Conservation (phyloP, 2,797 vertebrate species). For the Coranthus polyacanthus region DNA sequence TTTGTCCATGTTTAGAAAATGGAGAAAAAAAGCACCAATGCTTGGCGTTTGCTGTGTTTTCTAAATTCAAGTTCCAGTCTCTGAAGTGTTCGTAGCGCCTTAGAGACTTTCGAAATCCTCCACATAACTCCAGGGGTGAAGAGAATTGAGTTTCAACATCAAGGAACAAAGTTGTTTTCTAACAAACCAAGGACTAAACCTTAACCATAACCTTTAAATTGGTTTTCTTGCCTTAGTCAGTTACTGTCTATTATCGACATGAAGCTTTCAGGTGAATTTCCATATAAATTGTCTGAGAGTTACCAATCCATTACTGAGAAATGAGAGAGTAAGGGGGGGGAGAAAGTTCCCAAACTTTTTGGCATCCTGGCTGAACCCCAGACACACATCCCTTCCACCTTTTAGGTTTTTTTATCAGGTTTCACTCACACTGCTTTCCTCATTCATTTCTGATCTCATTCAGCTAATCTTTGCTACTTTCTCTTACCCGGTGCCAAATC, state of each 20-base stretch:
- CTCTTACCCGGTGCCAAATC: slow-evolving; percentile 23
- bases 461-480: slow-evolving; percentile 37
- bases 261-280: slow-evolving; percentile 39
- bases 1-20: background rate
- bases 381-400: background rate
- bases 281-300: slow-evolving; percentile 52
- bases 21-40: background rate
- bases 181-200: slow-evolving; percentile 7
- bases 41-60: background rate
- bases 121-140: slow-evolving; percentile 4
- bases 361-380: background rate
- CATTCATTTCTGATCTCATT: slow-evolving; percentile 31
- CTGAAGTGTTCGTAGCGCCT: background rate
- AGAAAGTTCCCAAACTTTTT: background rate
- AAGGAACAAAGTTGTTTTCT: slow-evolving; percentile 4
- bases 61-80: background rate
- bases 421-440: slow-evolving; percentile 12
- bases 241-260: slow-evolving; percentile 14
- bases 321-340: background rate
- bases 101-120: background rate
- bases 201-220: slow-evolving; percentile 34
- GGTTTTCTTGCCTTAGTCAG: slow-evolving; percentile 24
- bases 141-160: slow-evolving; percentile 12
- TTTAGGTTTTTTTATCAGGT: slow-evolving; percentile 12
- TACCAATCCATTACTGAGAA: slow-evolving; percentile 14